Base-by-base conservation (phyloP, 2,113 vertebrate genomes). In the Mesocricetus auratus region DNA sequence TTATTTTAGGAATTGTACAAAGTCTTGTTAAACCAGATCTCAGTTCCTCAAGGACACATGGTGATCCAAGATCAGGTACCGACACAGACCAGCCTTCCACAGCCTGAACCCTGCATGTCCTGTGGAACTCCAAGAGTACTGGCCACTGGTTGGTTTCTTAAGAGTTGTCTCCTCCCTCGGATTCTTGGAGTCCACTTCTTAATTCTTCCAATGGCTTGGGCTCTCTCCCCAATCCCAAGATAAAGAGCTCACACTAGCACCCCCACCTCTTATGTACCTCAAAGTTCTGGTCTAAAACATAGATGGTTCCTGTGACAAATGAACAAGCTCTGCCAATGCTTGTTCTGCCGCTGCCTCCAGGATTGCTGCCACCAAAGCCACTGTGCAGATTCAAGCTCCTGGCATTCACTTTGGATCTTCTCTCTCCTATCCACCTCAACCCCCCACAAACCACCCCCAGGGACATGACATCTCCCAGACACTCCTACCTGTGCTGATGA, bases 1-100 rank as follows among this genome's bases (percentile, higher is more conserved):
- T 79, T 94, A 62, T 77, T 89, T 95, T 87, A 92, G 68, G 62
- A 94, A 69, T 10, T 16, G 19, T n/a, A 47, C 73, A 77, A 75
- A 94, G 91, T 79, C 90, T 78, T 66, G 10, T 82, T 86, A 90
- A 64, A 91, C 36, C 71, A 86, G 69, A 29, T 71, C 83, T 60
- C n/a, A 21, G 19, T 56, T 64, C 77, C 64, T 56, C 73, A 69
- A 94, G 60, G 50, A 75, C 68, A n/a, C 42, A 47, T 33, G 12
- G 11, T 11, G 22, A 73, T 29, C 26, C 62, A 75, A 75, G 24
- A 64, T 15, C 56, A 64, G 21, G n/a, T 56, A 19, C 0, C n/a
- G 8, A 8, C 5, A 42, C 15, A 42, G 56, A 17, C 26, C 31
- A 3, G 12, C 56, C 26, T 5, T 2, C 24, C 15, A 29, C 56